phyloP scores from a whole-genome alignment of 2,888 invertebrate species.

The Drosophila rellima region DNA sequence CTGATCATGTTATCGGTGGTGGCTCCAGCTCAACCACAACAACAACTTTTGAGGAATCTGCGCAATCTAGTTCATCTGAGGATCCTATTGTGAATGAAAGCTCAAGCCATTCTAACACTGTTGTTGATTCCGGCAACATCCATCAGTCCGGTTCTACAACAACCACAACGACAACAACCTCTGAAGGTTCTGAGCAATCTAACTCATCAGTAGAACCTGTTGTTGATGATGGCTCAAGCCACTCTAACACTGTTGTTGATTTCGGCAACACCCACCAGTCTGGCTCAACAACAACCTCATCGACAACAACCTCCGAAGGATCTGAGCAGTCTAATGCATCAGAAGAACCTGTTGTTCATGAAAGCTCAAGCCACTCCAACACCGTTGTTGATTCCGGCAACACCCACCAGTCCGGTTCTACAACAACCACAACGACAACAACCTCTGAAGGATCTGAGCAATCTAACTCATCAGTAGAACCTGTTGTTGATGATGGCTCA shows the following conservation, averaged over 20 bases:
- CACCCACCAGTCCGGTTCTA: constrained; percentile 4
- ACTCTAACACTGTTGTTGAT: no score
- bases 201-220: no score
- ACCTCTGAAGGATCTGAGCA: neutral
- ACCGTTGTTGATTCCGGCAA: constrained; percentile 2
- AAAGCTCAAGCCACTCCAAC: neutral
- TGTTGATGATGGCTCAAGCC: no score
- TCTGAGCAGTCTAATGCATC: neutral
- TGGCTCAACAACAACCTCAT: constrained; percentile 16
- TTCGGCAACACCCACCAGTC: constrained; percentile 2
- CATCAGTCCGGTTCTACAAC: no score
- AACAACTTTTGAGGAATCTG: neutral
- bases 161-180: no score
- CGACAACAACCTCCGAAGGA: constrained; percentile 2
- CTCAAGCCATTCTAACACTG: neutral
- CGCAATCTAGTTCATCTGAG: neutral
- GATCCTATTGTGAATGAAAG: neutral
- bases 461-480: neutral
- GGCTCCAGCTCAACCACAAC: constrained; percentile 22
- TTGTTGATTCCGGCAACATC: constrained; percentile 9
- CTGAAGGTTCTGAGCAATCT: no score
- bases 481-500: no score
- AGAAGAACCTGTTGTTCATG: neutral
- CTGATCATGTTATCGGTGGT: constrained; percentile 1
- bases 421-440: constrained; percentile 12